A percentile compares a stretch with the other conserved stretches of the same genome.
These are phyloP conservation scores for Gasterosteus aculeatus DNA, from an alignment of 2,113 vertebrate species.

Conservation along the genomic window DNA sequence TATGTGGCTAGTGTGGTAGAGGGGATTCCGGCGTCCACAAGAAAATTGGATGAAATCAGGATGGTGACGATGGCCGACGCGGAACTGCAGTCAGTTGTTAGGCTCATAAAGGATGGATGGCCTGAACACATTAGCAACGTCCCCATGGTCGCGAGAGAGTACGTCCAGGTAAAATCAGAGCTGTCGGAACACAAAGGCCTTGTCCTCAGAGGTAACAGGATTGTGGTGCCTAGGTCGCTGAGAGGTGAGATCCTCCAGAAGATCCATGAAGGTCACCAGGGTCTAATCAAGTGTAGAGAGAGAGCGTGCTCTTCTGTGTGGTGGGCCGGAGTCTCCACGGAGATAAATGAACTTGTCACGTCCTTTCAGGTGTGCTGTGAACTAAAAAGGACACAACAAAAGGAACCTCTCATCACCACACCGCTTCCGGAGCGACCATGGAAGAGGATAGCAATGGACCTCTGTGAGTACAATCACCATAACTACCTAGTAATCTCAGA, in stretches of 20 bases:
- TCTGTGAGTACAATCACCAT: too few species aligned
- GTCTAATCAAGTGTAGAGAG: too few species aligned
- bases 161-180: neutral
- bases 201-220: neutral
- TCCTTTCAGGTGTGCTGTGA: neutral
- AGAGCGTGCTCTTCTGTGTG: neutral
- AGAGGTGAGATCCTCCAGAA: too few species aligned
- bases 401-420: neutral
- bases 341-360: neutral
- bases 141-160: neutral
- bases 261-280: too few species aligned
- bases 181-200: neutral
- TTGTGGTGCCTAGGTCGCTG: too few species aligned
- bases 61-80: neutral
- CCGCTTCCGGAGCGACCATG: too few species aligned
- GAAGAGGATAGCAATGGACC: too few species aligned
- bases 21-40: too few species aligned
- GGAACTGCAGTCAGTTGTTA: neutral
- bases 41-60: neutral
- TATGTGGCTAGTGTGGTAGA: neutral
- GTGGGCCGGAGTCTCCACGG: neutral
- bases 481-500: too few species aligned
- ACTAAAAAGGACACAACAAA: neutral
- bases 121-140: neutral
- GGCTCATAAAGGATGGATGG: neutral